Evolutionary conservation across 2,888 invertebrate genomes (phyloP), one percentile per base, ranked within the genome.

Genomic region (Hemithea aestivaria): DNA sequence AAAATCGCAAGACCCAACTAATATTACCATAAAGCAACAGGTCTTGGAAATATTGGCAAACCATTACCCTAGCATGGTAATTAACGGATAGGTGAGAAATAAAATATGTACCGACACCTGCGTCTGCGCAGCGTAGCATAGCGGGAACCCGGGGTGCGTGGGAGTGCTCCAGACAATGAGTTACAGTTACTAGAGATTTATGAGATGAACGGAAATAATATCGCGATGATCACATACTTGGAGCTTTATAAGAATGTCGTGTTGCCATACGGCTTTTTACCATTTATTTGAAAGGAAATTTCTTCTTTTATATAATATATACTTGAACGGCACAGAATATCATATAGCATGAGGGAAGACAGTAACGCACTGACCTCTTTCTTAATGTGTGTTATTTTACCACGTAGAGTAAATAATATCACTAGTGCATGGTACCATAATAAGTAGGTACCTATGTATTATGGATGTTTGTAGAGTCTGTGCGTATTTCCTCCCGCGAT

Each of bases 21-120:
- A n/a, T n/a, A n/a, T n/a, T 16, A 16, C 16, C 16, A n/a, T 16
- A 16, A 2, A 4, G 2, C 5, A 16, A 16, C 16, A 16, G 5
- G 16, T 4, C 16, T 2, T 16, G 16, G 10, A 21, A 16, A 29
- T 11, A 22, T 35, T 24, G 29, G 26, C 27, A 39, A 26, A 31
- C 27, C 10, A 30, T 27, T 25, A 33, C 10, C 23, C 8, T 22
- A 32, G 33, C 34, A 26, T 53, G 55, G 28, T 45, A 54, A 50
- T 58, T 58, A 56, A 53, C 56, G 52, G 48, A 51, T 56, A 53
- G 45, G 51, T 58, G 61, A 53, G 51, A 62, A 58, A 53, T 44
- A 38, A 37, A 42, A 40, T 39, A 35, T 28, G 30, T 50, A 48
- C 50, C 32, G 51, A 54, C 52, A 62, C 47, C 52, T 53, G 50